Evolutionary conservation across 2,113 vertebrate genomes (phyloP), one percentile per base, ranked within the genome.

Genomic region (Naja naja): DNA sequence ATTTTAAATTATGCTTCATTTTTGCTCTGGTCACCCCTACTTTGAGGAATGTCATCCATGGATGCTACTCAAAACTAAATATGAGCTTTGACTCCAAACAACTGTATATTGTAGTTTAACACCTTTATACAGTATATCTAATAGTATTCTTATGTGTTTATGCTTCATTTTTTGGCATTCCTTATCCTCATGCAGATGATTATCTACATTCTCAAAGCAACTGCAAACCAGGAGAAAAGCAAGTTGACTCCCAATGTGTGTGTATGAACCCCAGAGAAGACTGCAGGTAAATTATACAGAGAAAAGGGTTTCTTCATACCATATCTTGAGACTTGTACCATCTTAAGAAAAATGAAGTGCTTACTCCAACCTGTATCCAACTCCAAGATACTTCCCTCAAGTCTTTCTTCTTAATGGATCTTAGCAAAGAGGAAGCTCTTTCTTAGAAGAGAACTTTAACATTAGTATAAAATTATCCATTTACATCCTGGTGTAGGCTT

Each of bases 231-330:
- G 99, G 99, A 94, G 88, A 99, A 96, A 98, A 95, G 12, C 96
- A 95, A 0, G 93, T 96, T 58, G 97, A 95, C 52, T 97, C 97
- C 27, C 92, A 95, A 5, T 99, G 99, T 94, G 93, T 98, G 91
- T 99, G 99, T 69, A 94, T 98, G 93, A 98, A 97, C 94, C 96
- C 97, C 58, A 97, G 97, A 91, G 97, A 98, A 90, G 98, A 98
- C 0, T 99, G 99, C 95, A 87, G 97, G 99, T 99, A 95, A 97
- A 98, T 92, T 64, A 85, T 81, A 34, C 47, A 60, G 90, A 88
- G 34, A 69, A 53, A 52, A 91, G 0, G 5, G 94, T 47, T 8
- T 43, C 74, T 1, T n/a, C n/a, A 22, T 22, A 1, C 16, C 34
- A 22, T 7, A 81, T 43, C 7, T 43, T 81, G 39, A 81, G 16